Conservation (phyloP, 2,797 vertebrate species). For the Pseudochirops cupreus region DNA sequence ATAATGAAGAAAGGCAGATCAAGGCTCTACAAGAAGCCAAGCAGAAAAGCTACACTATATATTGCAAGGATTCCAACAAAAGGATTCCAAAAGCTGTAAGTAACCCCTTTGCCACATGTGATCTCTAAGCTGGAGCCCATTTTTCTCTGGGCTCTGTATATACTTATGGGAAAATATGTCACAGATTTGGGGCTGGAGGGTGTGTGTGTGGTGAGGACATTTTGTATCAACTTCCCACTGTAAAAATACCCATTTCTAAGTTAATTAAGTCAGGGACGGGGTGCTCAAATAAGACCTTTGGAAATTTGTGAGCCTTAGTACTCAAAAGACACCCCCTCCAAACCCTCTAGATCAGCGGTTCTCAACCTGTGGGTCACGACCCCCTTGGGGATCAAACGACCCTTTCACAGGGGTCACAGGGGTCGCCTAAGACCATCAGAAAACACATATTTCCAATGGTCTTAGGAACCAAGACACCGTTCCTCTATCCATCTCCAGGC, state of each 20-base stretch:
- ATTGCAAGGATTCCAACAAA: neutral
- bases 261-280: neutral
- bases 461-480: too few species aligned
- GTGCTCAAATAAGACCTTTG: neutral
- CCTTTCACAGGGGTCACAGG: too few species aligned
- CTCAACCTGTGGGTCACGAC: too few species aligned
- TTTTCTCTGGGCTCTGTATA: neutral
- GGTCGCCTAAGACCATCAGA: too few species aligned
- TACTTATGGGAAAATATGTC: neutral
- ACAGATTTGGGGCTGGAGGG: neutral
- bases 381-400: too few species aligned
- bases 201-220: neutral
- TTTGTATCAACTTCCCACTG: neutral
- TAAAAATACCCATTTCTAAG: neutral
- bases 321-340: neutral
- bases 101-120: neutral
- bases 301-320: neutral
- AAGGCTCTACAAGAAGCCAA: neutral
- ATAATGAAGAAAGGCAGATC: neutral
- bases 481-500: too few species aligned
- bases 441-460: too few species aligned
- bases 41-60: neutral
- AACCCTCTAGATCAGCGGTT: neutral
- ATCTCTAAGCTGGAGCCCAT: neutral
- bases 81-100: neutral